phyloP scores from a whole-genome alignment of 2,113 vertebrate genomes.

The Serinus canaria region DNA sequence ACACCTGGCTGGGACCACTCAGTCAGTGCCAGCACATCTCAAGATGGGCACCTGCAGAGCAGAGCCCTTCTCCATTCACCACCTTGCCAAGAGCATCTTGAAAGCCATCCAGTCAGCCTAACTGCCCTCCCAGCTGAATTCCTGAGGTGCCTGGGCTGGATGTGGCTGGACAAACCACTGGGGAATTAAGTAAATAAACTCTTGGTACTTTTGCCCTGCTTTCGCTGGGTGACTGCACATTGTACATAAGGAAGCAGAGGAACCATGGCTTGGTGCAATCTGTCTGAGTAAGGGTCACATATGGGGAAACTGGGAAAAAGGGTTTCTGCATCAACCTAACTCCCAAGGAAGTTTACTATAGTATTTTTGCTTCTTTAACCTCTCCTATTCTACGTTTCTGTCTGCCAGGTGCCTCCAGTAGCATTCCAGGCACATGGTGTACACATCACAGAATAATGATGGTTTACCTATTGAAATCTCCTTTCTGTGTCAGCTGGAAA shows the following conservation, averaged over 20 bases:
- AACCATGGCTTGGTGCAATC: neutral
- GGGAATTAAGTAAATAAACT: neutral
- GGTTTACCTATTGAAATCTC: neutral
- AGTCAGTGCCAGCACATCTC: neutral
- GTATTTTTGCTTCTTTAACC: neutral
- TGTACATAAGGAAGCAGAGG: neutral
- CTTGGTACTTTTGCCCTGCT: conserved; percentile 16
- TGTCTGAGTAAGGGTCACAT: conserved; percentile 6
- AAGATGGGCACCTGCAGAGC: neutral
- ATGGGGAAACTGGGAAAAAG: conserved; percentile 35
- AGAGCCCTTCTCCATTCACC: neutral
- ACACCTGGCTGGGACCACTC: neutral
- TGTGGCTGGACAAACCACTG: neutral
- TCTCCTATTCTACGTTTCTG: neutral
- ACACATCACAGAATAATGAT: neutral
- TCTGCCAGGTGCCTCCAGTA: neutral
- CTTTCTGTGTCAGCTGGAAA: neutral
- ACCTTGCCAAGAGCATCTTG: neutral
- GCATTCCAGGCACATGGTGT: neutral
- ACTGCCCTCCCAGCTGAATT: neutral
- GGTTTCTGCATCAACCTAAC: neutral
- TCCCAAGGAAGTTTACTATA: neutral
- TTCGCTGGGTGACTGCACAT: fast-evolving
- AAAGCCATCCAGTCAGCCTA: fast-evolving
- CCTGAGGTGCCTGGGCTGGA: neutral